Conservation (phyloP, 2,888 invertebrate species). For the Morpho achilles region DNA sequence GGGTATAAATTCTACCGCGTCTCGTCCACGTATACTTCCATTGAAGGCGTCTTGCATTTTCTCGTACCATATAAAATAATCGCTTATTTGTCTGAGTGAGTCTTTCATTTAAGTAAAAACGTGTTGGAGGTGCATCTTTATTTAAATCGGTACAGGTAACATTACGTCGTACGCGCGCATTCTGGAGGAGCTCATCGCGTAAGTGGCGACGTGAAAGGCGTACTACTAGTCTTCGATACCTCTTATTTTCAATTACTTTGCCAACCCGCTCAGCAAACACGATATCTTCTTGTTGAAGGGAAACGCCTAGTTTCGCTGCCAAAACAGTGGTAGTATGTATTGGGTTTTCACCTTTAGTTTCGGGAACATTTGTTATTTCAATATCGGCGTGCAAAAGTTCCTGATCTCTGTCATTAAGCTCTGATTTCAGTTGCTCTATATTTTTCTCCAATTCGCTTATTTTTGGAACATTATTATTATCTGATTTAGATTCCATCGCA, state of each 20-base stretch:
- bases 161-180: not conserved
- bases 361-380: not conserved
- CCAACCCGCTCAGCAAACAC: not conserved
- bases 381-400: not conserved
- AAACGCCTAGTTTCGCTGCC: not conserved
- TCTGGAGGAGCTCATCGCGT: not conserved
- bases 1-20: not conserved
- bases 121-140: too few species aligned
- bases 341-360: not conserved
- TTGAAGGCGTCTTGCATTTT: not conserved
- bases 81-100: too few species aligned
- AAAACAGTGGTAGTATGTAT: not conserved
- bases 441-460: not conserved
- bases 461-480: too few species aligned
- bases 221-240: not conserved
- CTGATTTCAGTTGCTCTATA: not conserved
- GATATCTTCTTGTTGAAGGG: not conserved
- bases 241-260: not conserved
- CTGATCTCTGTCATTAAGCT: not conserved
- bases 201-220: not conserved
- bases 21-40: not conserved
- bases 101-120: too few species aligned
- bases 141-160: not conserved
- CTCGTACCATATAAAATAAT: not conserved
- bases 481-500: too few species aligned